Percentiles rank a stretch among this genome's conserved stretches.
Conservation (phyloP, 2,113 vertebrate genomes). For the Chamaetylas fuelleborni region DNA sequence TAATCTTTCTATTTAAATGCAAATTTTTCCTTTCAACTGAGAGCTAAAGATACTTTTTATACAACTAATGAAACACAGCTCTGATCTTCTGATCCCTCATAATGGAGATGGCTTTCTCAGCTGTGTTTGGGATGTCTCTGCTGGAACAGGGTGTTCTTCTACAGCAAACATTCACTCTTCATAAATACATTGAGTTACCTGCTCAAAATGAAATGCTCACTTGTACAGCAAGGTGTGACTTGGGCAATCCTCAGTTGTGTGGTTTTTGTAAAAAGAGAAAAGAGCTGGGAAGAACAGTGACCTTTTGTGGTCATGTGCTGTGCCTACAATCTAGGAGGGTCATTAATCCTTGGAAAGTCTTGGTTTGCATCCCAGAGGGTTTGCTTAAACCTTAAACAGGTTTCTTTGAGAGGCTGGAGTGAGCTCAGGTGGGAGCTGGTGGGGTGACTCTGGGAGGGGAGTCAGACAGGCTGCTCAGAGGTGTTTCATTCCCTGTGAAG, state of each 20-base stretch:
- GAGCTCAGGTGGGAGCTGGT: background rate
- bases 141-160: constrained; percentile 41
- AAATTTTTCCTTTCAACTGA: constrained; percentile 76
- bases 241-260: background rate
- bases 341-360: background rate
- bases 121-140: constrained; percentile 32
- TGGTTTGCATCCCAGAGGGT: background rate
- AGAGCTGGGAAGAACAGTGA: background rate
- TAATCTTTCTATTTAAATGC: constrained; percentile 83
- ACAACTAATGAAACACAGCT: constrained; percentile 73
- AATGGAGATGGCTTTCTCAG: constrained; percentile 45
- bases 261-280: background rate
- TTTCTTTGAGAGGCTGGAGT: background rate
- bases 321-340: background rate
- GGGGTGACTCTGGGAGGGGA: background rate
- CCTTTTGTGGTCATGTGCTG: background rate
- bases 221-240: background rate
- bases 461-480: fast-evolving
- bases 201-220: constrained; percentile 5
- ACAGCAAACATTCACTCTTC: constrained; percentile 28
- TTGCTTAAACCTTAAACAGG: background rate
- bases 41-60: constrained; percentile 69
- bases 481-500: background rate
- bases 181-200: background rate
- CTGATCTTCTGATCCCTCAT: constrained; percentile 70